These are phyloP conservation scores for Lithosia quadra DNA, from an alignment of 2,888 invertebrate species.

Conservation along the genomic window DNA sequence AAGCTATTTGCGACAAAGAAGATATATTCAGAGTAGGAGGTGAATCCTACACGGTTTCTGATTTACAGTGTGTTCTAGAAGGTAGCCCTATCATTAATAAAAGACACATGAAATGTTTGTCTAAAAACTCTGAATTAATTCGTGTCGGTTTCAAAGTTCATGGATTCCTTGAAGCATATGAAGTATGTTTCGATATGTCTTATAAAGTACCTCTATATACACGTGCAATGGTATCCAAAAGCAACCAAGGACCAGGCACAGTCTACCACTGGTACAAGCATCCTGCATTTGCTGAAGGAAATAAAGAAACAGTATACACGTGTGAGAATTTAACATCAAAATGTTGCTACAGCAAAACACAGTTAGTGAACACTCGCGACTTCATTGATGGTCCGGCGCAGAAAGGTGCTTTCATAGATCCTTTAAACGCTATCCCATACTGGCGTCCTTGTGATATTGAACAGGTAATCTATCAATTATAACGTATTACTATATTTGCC, in stretches of 20 bases:
- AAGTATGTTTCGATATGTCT: constrained; percentile 44
- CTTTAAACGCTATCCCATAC: constrained; percentile 44
- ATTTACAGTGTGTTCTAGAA: constrained; percentile 38
- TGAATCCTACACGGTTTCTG: constrained; percentile 33
- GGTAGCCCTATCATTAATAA: constrained; percentile 24
- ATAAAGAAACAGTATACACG: constrained; percentile 25
- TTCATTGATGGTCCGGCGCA: constrained; percentile 44
- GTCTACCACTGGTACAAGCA: constrained; percentile 33
- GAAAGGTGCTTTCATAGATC: constrained; percentile 46
- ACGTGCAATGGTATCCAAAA: constrained; percentile 24
- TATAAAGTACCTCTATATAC: constrained; percentile 40
- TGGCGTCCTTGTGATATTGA: constrained; percentile 38
- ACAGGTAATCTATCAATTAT: constrained; percentile 30
- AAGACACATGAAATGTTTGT: constrained; percentile 34
- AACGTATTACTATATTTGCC: background rate
- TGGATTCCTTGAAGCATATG: constrained; percentile 42
- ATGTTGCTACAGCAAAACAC: constrained; percentile 48
- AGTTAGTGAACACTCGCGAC: constrained; percentile 44
- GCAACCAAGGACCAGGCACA: constrained; percentile 6
- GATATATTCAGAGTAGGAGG: constrained; percentile 36
- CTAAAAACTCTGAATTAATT: constrained; percentile 41
- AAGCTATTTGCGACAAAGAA: constrained; percentile 37
- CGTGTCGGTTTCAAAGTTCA: constrained; percentile 43
- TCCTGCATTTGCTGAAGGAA: constrained; percentile 20
- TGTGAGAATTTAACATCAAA: constrained; percentile 28